These are phyloP conservation scores for Phrynocephalus guinanensis DNA, from an alignment of 2,797 vertebrate species.

Conservation along the genomic window DNA sequence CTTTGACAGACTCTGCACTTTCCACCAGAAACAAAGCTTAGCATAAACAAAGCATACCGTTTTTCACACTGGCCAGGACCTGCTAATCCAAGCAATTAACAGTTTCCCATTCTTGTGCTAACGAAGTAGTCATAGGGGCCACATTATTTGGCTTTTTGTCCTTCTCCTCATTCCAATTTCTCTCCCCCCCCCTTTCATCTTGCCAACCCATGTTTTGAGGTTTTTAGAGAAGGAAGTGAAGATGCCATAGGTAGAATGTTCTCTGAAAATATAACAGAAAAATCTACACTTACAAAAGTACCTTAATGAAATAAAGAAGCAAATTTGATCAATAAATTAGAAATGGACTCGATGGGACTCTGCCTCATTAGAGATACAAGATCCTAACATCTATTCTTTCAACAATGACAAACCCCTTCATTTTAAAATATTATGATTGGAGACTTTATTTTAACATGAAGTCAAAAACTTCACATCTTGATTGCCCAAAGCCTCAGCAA, in stretches of 20 bases:
- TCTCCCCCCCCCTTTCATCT: no score
- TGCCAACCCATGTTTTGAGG: not conserved
- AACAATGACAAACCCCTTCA: not conserved
- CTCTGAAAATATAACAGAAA: not conserved
- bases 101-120: no score
- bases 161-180: no score
- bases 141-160: no score
- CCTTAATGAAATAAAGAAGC: constrained; percentile 4
- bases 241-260: not conserved
- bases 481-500: not conserved
- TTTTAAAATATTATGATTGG: constrained; percentile 1
- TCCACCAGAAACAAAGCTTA: no score
- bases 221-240: not conserved
- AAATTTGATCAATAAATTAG: not conserved
- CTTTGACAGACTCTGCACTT: no score
- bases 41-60: no score
- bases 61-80: no score
- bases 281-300: constrained; percentile 1
- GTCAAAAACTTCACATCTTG: not conserved
- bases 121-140: no score
- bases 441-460: constrained; percentile 10
- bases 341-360: not conserved
- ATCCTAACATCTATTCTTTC: not conserved
- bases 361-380: not conserved
- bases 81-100: no score